Evolutionary conservation across 1,140 invertebrate species (phyloP).

Genomic region (Drosophila lowei): DNA sequence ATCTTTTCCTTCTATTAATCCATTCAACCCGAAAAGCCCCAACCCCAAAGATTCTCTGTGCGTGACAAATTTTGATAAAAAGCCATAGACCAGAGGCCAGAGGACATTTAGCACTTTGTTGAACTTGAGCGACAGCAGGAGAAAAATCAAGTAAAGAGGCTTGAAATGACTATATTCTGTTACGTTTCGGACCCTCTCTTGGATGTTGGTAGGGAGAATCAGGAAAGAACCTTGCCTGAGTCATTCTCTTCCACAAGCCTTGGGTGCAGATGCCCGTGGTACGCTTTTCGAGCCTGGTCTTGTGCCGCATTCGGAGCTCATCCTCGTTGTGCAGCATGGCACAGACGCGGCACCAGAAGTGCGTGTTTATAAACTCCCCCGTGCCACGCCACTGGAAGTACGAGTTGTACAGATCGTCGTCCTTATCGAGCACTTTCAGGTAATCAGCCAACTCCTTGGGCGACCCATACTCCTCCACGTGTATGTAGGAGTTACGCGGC

Average conservation of each 20-base stretch:
- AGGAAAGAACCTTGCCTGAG: no score
- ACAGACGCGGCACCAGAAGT: slow-evolving; percentile 97
- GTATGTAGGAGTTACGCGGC: slow-evolving; percentile 94
- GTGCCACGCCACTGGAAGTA: slow-evolving; percentile 97
- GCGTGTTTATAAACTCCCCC: slow-evolving; percentile 96
- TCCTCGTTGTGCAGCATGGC: slow-evolving; percentile 92
- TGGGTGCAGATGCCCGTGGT: slow-evolving; percentile 88
- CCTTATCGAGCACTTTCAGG: slow-evolving; percentile 91
- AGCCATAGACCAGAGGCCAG: slow-evolving; percentile 12
- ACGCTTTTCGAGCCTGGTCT: slow-evolving; percentile 94
- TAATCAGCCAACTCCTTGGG: slow-evolving; percentile 93
- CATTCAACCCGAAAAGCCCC: neutral
- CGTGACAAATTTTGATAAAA: slow-evolving; percentile 65
- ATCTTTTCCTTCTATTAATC: slow-evolving; percentile 57
- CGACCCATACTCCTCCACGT: slow-evolving; percentile 96
- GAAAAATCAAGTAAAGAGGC: no score
- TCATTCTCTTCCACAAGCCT: slow-evolving; percentile 79
- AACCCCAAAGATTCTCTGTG: slow-evolving; percentile 25
- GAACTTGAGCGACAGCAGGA: slow-evolving; percentile 23
- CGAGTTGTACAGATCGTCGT: slow-evolving; percentile 95
- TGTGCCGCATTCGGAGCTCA: slow-evolving; percentile 84
- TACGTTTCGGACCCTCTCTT: slow-evolving; percentile 42
- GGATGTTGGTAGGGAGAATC: no score
- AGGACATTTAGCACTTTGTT: slow-evolving; percentile 60
- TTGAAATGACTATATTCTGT: no score